Base-by-base conservation (phyloP, 2,888 invertebrate genomes). In the Morinoia aosen region DNA sequence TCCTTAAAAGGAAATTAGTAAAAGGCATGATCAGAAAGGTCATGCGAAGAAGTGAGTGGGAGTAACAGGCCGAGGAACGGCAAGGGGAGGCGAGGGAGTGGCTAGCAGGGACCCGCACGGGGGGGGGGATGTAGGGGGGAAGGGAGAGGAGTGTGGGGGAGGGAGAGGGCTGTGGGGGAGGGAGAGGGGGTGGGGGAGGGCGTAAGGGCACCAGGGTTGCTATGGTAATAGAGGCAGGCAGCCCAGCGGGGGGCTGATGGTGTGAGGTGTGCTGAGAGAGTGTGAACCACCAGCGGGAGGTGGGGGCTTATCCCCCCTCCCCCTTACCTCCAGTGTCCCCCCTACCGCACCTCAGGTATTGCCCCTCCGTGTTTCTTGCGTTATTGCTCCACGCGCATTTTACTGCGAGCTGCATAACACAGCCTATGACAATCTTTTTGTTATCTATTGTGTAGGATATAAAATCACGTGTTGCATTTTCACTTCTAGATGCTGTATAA, bases 161-260 rank as follows among this genome's bases (percentile, higher is more conserved):
- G n/a, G n/a, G n/a, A n/a, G n/a, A n/a, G n/a, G n/a, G n/a, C n/a
- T n/a, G n/a, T n/a, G n/a, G n/a, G n/a, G n/a, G n/a, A n/a, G n/a
- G n/a, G n/a, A n/a, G n/a, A n/a, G n/a, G n/a, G n/a, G n/a, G n/a
- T n/a, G n/a, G n/a, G n/a, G n/a, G n/a, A n/a, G 4, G 48, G 90
- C 16, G 40, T 11, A 0, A 40, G 90, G 48, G 90, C 90, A 40
- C 48, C 1, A 90, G 48, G 61, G 76, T 76, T 76, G 76, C 76
- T 76, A 76, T 76, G 76, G 76, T 76, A 76, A 76, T 76, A 76
- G 76, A 76, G 76, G 76, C 76, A 76, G 76, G 76, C 76, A 33
- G 76, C 76, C 25, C 76, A 76, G 76, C 33, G 25, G 76, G 76
- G 76, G 76, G 76, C 76, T 76, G 76, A 76, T 76, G 76, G 76